Conservation (phyloP, 2,888 invertebrate genomes). For the Lucinisca nassula region DNA sequence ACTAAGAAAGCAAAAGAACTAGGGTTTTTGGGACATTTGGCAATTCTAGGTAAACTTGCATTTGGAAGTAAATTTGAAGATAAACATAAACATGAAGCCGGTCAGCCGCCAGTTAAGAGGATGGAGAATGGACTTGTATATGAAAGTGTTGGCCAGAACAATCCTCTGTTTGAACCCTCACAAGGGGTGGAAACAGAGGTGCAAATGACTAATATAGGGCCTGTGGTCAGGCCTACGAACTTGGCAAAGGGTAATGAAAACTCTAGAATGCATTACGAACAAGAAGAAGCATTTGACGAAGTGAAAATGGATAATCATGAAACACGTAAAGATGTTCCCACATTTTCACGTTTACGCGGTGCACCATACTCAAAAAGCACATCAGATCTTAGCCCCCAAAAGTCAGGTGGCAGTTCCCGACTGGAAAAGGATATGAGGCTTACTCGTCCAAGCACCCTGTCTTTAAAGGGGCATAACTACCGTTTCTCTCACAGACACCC, state of each 20-base stretch:
- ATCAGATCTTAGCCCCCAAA: constrained; percentile 76
- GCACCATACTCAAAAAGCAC: constrained; percentile 79
- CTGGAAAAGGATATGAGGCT: constrained; percentile 60
- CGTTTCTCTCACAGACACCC: constrained; percentile 35
- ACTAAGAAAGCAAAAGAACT: constrained; percentile 79
- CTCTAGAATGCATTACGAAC: neutral
- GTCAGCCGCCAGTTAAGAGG: neutral
- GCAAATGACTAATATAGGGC: constrained; percentile 77
- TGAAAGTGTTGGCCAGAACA: constrained; percentile 63
- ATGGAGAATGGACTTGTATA: constrained; percentile 55
- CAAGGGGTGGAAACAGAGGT: constrained; percentile 81
- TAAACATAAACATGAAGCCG: constrained; percentile 49
- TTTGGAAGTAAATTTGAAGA: constrained; percentile 61
- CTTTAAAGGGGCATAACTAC: constrained; percentile 81
- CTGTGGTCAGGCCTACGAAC: constrained; percentile 72
- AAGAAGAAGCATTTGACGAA: neutral
- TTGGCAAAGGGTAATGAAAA: constrained; percentile 13
- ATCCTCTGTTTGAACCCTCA: constrained; percentile 66
- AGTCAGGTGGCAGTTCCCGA: constrained; percentile 55
- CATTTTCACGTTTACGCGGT: constrained; percentile 62
- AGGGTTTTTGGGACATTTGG: constrained; percentile 70
- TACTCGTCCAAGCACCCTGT: constrained; percentile 79
- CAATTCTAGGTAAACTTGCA: constrained; percentile 61
- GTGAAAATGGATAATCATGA: neutral
- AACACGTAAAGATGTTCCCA: constrained; percentile 32